A percentile compares a stretch with the other conserved stretches of the same genome.
These are phyloP conservation scores for Pygocentrus nattereri DNA, from an alignment of 2,797 vertebrate species.

Conservation along the genomic window DNA sequence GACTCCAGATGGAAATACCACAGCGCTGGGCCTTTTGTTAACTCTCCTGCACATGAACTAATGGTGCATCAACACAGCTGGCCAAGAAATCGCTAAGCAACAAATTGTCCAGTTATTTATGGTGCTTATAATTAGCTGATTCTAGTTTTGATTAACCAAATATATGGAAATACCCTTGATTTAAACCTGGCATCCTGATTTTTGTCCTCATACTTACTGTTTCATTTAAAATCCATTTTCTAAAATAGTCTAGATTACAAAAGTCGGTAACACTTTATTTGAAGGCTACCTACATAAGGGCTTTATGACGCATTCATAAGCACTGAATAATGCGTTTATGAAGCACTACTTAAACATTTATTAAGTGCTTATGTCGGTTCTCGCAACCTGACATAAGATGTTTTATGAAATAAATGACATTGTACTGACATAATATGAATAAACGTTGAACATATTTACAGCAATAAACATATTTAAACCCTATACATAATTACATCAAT, in stretches of 20 bases:
- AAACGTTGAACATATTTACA: no score
- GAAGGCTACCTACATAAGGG: no score
- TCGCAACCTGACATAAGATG: no score
- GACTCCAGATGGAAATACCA: neutral
- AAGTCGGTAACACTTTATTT: no score
- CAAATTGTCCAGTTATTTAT: neutral
- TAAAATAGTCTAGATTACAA: neutral
- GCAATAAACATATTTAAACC: no score
- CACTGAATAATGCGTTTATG: no score
- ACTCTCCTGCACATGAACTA: neutral
- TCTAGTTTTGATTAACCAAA: neutral
- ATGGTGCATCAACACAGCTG: neutral
- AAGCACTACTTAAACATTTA: no score
- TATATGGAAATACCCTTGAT: neutral
- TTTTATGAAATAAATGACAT: no score
- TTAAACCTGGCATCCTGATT: neutral
- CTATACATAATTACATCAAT: no score
- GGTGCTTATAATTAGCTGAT: neutral
- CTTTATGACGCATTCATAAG: no score
- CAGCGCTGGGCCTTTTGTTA: neutral
- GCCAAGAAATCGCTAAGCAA: neutral
- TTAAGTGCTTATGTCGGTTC: no score
- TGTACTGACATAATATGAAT: no score
- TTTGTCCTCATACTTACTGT: neutral
- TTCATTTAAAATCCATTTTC: neutral